Evolutionary conservation across 2,113 vertebrate genomes (phyloP).

Genomic region (Turnix velox): DNA sequence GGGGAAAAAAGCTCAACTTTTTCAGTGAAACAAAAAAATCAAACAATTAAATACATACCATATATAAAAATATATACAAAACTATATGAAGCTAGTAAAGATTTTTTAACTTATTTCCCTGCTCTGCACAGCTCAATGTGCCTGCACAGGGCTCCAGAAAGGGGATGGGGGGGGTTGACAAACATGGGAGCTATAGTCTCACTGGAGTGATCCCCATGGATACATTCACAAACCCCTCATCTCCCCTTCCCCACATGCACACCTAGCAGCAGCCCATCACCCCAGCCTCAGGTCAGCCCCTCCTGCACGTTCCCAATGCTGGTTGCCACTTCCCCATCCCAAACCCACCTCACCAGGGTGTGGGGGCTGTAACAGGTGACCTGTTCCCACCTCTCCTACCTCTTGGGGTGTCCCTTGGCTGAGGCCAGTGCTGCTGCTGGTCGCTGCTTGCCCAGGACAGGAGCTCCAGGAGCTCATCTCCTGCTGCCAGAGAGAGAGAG

Average conservation of each 20-base stretch:
- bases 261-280: background rate
- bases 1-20: too few species aligned
- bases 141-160: accelerated
- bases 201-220: accelerated
- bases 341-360: background rate
- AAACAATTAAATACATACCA: too few species aligned
- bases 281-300: background rate
- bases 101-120: accelerated
- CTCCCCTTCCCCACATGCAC: background rate
- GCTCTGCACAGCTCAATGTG: background rate
- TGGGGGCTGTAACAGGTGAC: background rate
- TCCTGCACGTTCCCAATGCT: accelerated
- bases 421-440: background rate
- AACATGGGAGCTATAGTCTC: accelerated
- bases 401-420: background rate
- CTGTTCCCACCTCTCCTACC: background rate
- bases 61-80: too few species aligned
- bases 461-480: background rate
- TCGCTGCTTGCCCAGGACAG: background rate
- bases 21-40: too few species aligned
- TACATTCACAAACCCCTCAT: accelerated
- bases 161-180: too few species aligned
- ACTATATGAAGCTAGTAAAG: accelerated
- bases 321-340: background rate
- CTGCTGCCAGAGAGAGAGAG: background rate